A percentile compares a stretch with the other conserved stretches of the same genome.
These are phyloP conservation scores for Mesochorus sp. DNA, from an alignment of 2,888 invertebrate species.

Conservation along the genomic window DNA sequence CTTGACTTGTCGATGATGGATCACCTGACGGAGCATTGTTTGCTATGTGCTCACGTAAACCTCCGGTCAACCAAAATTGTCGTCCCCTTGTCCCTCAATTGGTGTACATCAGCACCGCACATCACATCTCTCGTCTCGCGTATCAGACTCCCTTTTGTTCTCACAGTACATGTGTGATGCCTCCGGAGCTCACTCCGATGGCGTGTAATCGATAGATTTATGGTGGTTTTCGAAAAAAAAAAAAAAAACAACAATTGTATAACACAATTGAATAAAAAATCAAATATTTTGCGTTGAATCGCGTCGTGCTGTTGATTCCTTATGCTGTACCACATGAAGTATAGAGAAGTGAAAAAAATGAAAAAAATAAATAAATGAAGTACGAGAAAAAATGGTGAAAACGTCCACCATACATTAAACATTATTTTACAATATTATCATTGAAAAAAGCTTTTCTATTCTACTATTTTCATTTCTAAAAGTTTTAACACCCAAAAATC, in stretches of 20 bases:
- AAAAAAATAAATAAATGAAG: not conserved
- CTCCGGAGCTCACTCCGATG: constrained; percentile 31
- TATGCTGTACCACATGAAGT: not conserved
- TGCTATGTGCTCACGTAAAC: constrained; percentile 61
- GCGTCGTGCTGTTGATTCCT: too few relatives aligned
- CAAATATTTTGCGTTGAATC: not conserved
- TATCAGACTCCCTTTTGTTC: constrained; percentile 63
- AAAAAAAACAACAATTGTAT: constrained; percentile 9
- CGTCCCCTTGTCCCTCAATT: constrained; percentile 57
- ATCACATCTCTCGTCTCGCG: constrained; percentile 52
- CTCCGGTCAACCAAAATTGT: constrained; percentile 69
- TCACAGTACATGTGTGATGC: constrained; percentile 13
- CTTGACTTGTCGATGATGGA: constrained; percentile 73
- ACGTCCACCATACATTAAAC: too few relatives aligned
- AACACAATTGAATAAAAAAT: not conserved
- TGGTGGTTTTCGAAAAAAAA: constrained; percentile 37
- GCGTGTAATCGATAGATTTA: constrained; percentile 67
- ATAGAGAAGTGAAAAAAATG: not conserved
- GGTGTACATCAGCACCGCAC: constrained; percentile 42
- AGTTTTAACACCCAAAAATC: too few relatives aligned
- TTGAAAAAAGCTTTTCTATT: too few relatives aligned
- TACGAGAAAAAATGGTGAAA: too few relatives aligned
- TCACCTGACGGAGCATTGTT: constrained; percentile 72
- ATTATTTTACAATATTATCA: too few relatives aligned
- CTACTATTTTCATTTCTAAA: too few relatives aligned